Evolutionary conservation across 2,888 invertebrate species (phyloP).

Genomic region (Ophion ellenae): DNA sequence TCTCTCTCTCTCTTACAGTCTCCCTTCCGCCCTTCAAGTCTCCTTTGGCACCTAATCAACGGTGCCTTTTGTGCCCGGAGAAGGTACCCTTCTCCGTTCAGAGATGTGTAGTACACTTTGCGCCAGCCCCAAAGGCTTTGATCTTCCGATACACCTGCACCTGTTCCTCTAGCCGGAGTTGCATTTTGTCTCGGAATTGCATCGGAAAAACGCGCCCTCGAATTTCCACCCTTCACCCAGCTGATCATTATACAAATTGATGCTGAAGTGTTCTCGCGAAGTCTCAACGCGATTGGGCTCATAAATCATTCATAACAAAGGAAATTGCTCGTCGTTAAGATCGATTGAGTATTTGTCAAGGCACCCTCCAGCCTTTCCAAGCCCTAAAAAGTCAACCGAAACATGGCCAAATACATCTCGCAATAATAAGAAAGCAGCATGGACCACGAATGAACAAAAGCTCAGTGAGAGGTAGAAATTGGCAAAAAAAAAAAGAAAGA

Average conservation of each 20-base stretch:
- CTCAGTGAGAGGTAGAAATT: conserved; percentile 32
- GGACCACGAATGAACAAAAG: background rate
- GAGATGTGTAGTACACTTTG: background rate
- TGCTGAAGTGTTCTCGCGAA: background rate
- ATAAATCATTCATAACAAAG: background rate
- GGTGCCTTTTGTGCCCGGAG: conserved; percentile 54
- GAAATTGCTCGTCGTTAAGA: too few relatives aligned
- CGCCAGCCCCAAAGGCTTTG: conserved; percentile 47
- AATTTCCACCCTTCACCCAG: background rate
- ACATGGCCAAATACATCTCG: background rate
- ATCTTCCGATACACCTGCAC: conserved; percentile 28
- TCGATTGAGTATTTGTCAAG: too few relatives aligned
- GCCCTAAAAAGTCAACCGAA: too few relatives aligned
- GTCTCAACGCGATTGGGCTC: background rate
- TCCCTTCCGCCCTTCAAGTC: conserved; percentile 47
- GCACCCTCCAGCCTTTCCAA: too few relatives aligned
- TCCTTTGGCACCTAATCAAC: conserved; percentile 75
- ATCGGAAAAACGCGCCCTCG: background rate
- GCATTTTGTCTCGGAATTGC: background rate
- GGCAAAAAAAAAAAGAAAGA: background rate
- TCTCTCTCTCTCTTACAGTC: background rate
- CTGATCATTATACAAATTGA: background rate
- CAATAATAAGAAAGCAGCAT: background rate
- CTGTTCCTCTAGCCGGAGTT: background rate
- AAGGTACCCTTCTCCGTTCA: background rate